These are phyloP conservation scores for Eurois occulta DNA, from an alignment of 2,888 invertebrate species.

Conservation along the genomic window DNA sequence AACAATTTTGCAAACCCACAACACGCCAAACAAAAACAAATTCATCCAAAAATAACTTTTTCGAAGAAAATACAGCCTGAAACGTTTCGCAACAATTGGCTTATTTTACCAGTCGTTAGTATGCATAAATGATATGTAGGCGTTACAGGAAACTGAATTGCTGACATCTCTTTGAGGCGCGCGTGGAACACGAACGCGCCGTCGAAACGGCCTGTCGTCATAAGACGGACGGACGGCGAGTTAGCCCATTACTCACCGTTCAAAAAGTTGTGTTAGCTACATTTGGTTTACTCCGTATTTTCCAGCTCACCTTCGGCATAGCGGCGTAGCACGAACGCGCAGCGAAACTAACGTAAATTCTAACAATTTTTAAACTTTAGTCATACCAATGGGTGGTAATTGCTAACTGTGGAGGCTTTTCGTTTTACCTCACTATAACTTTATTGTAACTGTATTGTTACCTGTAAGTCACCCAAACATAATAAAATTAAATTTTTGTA, in stretches of 20 bases:
- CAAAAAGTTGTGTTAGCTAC: not conserved
- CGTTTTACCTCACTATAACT: too few relatives aligned
- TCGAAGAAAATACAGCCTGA: not conserved
- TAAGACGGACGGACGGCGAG: too few relatives aligned
- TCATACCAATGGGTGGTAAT: not conserved
- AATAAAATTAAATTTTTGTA: not conserved
- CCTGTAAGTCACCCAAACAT: too few relatives aligned
- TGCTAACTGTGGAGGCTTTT: too few relatives aligned
- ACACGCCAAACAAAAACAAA: not conserved
- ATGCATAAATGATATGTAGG: not conserved
- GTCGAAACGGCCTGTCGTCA: too few relatives aligned
- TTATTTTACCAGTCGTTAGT: not conserved
- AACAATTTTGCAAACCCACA: not conserved
- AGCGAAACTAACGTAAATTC: not conserved
- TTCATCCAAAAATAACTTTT: not conserved
- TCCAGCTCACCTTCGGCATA: not conserved
- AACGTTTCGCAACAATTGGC: not conserved
- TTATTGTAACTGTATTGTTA: too few relatives aligned
- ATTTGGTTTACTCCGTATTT: not conserved
- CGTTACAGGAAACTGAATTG: not conserved
- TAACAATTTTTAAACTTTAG: not conserved
- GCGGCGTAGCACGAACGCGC: too few relatives aligned
- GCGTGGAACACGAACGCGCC: too few relatives aligned
- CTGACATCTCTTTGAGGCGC: too few relatives aligned
- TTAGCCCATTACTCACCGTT: too few relatives aligned